Evolutionary conservation across 1,140 invertebrate species (phyloP), one percentile per base, ranked within the genome.

Genomic region (Eumaeus atala): DNA sequence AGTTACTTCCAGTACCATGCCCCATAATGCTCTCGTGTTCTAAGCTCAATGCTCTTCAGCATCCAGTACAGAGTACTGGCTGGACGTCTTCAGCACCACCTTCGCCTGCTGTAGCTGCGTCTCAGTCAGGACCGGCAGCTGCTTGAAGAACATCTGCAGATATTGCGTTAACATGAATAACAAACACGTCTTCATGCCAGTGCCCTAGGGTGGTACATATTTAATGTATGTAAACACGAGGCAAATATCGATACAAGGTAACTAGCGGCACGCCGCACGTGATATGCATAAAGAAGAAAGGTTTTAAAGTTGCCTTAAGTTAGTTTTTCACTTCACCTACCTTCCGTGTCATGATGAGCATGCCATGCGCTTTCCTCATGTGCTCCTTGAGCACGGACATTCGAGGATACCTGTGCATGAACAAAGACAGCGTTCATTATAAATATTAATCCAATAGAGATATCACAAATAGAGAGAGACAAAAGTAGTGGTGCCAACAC

Each of bases 101-200:
- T 76, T 79, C 0, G 77, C 77, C 38, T 78, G 67, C 9, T 68
- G 51, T 3, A 84, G 36, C 47, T 74, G 66, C 2, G 61, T 64
- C 9, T 72, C 59, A 0, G 70, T 66, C 21, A 84, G 51, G 3
- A 59, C 73, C 18, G 77, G 77, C 17, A 79, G 35, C 0, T 66
- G 61, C 61, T 82, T 82, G 67, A 78, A 77, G 59, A 78, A 82
- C 80, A 84, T 84, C 80, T 84, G 67, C 1, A 66, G 75, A 53
- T 21, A 49, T 42, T 37, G n/a, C 48, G n/a, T 34, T 28, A 28
- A 28, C 21, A 28, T 28, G 2, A 28, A 50, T n/a, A 34, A 55
- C 5, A 40, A 6, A 50, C 2, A 28, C 21, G 6, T 28, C 21
- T 6, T 28, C 21, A 28, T 28, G 2, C 21, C 21, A 28, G 21